Percentiles rank a stretch among this genome's conserved stretches.
Conservation (phyloP, 64 coral and sea anemone species). For the Cladopsammia gracilis region DNA sequence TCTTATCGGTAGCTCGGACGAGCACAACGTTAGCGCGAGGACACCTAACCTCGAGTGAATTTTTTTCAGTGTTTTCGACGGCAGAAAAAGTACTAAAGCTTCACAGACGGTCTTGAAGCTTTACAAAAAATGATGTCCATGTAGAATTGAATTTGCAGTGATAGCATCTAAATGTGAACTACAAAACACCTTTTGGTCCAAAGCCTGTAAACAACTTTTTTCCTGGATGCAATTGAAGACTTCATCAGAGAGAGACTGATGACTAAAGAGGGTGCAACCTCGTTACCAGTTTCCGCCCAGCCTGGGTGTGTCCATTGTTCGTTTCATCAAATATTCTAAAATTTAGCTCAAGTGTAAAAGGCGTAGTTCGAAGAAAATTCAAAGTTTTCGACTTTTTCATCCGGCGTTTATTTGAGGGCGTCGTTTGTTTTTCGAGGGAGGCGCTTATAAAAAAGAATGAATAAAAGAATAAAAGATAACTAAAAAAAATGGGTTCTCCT, state of each 20-base stretch:
- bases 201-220: conserved; percentile 32
- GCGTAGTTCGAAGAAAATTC: no score
- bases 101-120: neutral
- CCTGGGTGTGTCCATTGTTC: no score
- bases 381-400: no score
- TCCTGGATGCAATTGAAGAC: neutral
- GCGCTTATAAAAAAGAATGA: no score
- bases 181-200: neutral
- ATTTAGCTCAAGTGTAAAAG: no score
- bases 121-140: neutral
- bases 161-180: neutral
- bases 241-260: neutral
- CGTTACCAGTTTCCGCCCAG: no score
- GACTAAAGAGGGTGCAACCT: neutral
- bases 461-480: no score
- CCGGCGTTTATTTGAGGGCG: no score
- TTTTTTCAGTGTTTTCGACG: neutral
- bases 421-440: no score
- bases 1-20: no score
- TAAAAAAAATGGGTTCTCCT: no score
- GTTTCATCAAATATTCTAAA: no score
- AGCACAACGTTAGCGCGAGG: neutral
- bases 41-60: neutral
- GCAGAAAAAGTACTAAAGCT: neutral
- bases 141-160: neutral